A percentile compares a stretch with the other conserved stretches of the same genome.
These are phyloP conservation scores for Ormyrus pomaceus DNA, from an alignment of 2,888 invertebrate genomes.

Conservation along the genomic window DNA sequence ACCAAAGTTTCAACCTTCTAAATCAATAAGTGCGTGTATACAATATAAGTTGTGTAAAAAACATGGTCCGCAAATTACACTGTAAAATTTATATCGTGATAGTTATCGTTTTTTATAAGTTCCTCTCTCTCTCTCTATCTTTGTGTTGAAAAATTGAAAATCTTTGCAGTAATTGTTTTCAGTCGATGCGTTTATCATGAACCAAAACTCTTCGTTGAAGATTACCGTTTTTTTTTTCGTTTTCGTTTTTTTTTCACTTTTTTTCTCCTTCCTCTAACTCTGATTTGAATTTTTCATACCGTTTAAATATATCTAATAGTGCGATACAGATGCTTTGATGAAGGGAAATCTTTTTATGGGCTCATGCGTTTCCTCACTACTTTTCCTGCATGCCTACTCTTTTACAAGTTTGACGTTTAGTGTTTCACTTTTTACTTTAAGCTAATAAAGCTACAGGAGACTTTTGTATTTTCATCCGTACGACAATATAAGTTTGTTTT, in stretches of 20 bases:
- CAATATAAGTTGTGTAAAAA: conserved; percentile 62
- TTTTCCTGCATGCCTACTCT: conserved; percentile 20
- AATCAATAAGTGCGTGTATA: conserved; percentile 56
- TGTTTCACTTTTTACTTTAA: conserved; percentile 7
- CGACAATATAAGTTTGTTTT: conserved; percentile 1
- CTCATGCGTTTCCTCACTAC: conserved; percentile 3
- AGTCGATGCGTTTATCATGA: conserved; percentile 50
- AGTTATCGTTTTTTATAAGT: conserved; percentile 32
- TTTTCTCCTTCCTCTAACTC: background rate
- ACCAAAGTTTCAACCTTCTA: conserved; percentile 39
- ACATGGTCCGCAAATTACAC: conserved; percentile 63
- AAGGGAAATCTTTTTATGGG: conserved; percentile 14
- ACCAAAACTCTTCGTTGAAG: conserved; percentile 41
- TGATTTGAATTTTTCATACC: conserved; percentile 16
- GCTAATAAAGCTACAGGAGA: conserved; percentile 27
- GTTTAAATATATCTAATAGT: conserved; percentile 37
- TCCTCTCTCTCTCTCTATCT: conserved; percentile 15
- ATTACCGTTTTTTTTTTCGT: conserved; percentile 1
- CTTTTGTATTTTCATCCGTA: conserved; percentile 21
- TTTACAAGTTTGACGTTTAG: conserved; percentile 27
- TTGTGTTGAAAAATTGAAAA: conserved; percentile 53
- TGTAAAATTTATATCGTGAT: conserved; percentile 59
- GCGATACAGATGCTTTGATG: conserved; percentile 24
- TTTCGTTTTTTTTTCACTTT: conserved; percentile 27
- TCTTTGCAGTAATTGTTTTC: conserved; percentile 48